Conservation (phyloP, 2,113 vertebrate genomes). For the Oncorhynchus masou region DNA sequence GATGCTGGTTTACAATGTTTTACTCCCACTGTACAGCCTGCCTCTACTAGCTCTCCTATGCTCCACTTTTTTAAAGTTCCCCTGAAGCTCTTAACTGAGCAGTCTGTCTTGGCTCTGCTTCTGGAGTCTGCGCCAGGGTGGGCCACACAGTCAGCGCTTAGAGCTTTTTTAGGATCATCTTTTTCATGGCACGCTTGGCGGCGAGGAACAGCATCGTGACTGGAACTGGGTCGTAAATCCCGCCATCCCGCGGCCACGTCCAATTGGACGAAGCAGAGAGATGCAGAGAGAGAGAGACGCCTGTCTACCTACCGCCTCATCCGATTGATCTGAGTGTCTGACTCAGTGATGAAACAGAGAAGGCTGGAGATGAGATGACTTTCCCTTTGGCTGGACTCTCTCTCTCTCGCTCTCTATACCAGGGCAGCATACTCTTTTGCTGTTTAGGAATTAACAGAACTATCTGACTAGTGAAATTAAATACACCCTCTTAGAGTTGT, state of each 20-base stretch:
- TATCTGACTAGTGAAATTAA: no score
- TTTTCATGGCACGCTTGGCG: background rate
- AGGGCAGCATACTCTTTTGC: no score
- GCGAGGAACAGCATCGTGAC: slow-evolving; percentile 27
- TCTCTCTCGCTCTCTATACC: background rate
- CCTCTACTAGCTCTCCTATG: background rate
- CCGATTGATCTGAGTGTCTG: slow-evolving; percentile 22
- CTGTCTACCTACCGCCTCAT: slow-evolving; percentile 24
- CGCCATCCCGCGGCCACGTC: slow-evolving; percentile 19
- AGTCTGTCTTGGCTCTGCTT: slow-evolving; percentile 36
- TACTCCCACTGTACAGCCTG: no score
- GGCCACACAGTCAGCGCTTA: slow-evolving; percentile 39
- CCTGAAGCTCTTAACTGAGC: background rate
- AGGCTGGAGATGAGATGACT: background rate
- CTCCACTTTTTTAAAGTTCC: background rate
- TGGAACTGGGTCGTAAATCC: slow-evolving; percentile 29
- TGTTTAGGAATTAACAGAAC: no score
- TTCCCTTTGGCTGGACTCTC: background rate
- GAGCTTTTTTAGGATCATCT: slow-evolving; percentile 24
- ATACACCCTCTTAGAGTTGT: no score
- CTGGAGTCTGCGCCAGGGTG: slow-evolving; percentile 33
- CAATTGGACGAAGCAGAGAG: background rate
- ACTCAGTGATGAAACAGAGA: background rate
- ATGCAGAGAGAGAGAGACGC: no score
- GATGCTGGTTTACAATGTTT: no score